Evolutionary conservation across 2,888 invertebrate genomes (phyloP).

Genomic region (Ennomos fuscantarius): DNA sequence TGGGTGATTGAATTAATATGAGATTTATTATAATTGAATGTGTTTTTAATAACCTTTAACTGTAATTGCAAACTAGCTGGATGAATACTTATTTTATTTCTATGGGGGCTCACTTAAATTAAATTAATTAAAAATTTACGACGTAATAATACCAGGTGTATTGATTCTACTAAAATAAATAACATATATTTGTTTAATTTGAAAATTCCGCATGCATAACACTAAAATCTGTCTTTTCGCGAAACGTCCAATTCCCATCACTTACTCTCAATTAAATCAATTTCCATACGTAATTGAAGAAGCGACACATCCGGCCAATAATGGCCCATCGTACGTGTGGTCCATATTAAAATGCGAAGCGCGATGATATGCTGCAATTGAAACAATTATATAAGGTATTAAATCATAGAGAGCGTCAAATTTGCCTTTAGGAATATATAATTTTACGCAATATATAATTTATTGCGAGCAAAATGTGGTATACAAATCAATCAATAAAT

Average conservation of each 20-base stretch:
- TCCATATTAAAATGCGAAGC: conserved; percentile 24
- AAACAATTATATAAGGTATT: conserved; percentile 32
- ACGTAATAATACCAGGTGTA: too few species aligned
- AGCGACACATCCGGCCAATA: conserved; percentile 26
- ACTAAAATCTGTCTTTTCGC: conserved; percentile 22
- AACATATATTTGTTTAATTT: too few species aligned
- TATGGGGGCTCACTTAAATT: too few species aligned
- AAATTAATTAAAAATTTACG: too few species aligned
- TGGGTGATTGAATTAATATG: too few species aligned
- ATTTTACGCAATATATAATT: neutral
- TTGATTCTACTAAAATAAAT: too few species aligned
- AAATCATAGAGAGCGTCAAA: conserved; percentile 25
- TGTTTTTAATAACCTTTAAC: too few species aligned
- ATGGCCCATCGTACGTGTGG: conserved; percentile 26
- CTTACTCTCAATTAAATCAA: conserved; percentile 12
- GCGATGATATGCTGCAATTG: conserved; percentile 30
- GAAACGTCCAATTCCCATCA: conserved; percentile 26
- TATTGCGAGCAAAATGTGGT: conserved; percentile 9
- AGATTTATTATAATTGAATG: too few species aligned
- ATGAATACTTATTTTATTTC: too few species aligned
- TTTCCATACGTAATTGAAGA: conserved; percentile 36
- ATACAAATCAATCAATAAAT: conserved; percentile 14
- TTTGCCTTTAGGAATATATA: conserved; percentile 4
- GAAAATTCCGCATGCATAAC: conserved; percentile 15
- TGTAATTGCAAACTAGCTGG: too few species aligned